A percentile compares a stretch with the other conserved stretches of the same genome.
These are phyloP conservation scores for Sminthurides bifidus DNA, from an alignment of 1,140 invertebrate species.

Conservation along the genomic window DNA sequence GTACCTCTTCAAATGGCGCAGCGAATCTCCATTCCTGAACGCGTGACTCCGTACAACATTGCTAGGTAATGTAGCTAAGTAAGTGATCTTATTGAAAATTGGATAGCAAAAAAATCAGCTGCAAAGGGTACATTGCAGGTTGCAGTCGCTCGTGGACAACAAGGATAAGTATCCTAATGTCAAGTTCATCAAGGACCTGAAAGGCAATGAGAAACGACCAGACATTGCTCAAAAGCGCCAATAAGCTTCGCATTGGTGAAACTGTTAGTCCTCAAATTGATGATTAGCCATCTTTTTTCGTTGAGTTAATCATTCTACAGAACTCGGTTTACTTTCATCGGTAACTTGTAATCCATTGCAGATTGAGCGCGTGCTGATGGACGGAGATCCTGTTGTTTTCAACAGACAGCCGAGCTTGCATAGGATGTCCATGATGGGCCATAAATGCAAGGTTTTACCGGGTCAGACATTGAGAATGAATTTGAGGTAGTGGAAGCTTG, in stretches of 20 bases:
- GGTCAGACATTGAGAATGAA: constrained; percentile 98
- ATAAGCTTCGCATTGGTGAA: no score
- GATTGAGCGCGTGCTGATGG: constrained; percentile 92
- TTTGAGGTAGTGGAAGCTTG: constrained; percentile 43
- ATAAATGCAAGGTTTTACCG: constrained; percentile 90
- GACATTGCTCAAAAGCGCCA: constrained; percentile 89
- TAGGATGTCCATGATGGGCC: constrained; percentile 99
- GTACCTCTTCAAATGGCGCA: constrained; percentile 96
- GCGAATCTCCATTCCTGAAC: constrained; percentile 97
- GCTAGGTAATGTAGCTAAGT: constrained; percentile 53
- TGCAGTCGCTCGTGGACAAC: constrained; percentile 30
- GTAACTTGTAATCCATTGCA: no score
- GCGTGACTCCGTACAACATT: constrained; percentile 98
- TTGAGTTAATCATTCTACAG: background rate
- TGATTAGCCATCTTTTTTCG: no score
- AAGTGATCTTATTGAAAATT: background rate
- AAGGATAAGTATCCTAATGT: constrained; percentile 99
- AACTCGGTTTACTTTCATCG: no score
- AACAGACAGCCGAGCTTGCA: constrained; percentile 98
- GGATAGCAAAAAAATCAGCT: background rate
- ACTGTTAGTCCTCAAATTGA: no score
- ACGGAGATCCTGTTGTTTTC: constrained; percentile 97
- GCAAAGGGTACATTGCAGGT: background rate
- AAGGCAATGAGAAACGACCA: constrained; percentile 97
- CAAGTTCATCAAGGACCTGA: constrained; percentile 97